phyloP scores from a whole-genome alignment of 2,888 invertebrate genomes.

The Zootermopsis nevadensis region DNA sequence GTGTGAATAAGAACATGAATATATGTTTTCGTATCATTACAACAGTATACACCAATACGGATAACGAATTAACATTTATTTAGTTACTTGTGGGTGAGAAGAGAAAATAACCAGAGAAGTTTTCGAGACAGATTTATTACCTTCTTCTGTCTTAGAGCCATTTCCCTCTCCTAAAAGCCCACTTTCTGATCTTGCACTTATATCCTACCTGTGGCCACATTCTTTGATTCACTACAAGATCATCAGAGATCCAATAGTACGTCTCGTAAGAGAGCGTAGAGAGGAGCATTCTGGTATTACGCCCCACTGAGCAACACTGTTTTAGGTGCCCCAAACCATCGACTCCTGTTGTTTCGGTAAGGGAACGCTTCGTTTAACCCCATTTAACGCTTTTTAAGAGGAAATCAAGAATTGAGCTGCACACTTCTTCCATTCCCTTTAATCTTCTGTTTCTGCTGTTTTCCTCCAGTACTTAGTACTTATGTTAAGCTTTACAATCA shows the following conservation, averaged over 20 bases:
- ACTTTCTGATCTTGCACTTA: too few relatives aligned
- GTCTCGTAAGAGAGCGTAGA: neutral
- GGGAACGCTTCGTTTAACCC: conserved; percentile 28
- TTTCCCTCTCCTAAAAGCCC: too few relatives aligned
- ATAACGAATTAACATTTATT: too few relatives aligned
- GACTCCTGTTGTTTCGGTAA: conserved; percentile 21
- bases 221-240: conserved; percentile 1
- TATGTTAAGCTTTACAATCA: conserved; percentile 11
- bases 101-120: too few relatives aligned
- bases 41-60: too few relatives aligned
- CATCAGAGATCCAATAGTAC: neutral
- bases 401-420: conserved; percentile 12
- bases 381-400: conserved; percentile 36
- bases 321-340: neutral
- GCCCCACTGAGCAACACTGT: conserved; percentile 10
- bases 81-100: too few relatives aligned
- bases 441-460: conserved; percentile 28
- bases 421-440: conserved; percentile 6
- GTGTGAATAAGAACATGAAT: too few relatives aligned
- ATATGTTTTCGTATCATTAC: too few relatives aligned
- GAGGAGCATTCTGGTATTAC: neutral
- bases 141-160: too few relatives aligned
- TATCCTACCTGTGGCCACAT: neutral
- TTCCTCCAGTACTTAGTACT: neutral
- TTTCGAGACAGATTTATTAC: too few relatives aligned